phyloP scores from a whole-genome alignment of 2,888 invertebrate genomes.

The Limenitis camilla region DNA sequence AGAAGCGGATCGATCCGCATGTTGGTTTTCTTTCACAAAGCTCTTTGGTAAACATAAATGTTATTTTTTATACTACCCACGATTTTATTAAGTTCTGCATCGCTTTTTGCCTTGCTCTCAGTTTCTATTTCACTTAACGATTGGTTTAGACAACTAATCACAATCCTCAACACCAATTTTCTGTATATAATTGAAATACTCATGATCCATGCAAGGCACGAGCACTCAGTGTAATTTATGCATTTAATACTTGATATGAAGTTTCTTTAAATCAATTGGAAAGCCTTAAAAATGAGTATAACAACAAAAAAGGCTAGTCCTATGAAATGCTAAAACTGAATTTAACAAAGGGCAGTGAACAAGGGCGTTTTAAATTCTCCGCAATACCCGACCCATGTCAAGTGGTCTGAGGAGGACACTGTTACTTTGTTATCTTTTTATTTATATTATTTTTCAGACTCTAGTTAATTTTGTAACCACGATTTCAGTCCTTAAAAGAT shows the following conservation, averaged over 20 bases:
- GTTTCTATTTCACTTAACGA: no score
- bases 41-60: background rate
- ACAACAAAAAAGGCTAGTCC: conserved; percentile 1
- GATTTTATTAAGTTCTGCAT: background rate
- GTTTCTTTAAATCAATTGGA: background rate
- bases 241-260: no score
- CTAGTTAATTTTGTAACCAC: background rate
- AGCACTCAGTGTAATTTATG: no score
- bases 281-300: background rate
- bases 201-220: no score
- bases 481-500: background rate
- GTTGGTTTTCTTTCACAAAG: background rate
- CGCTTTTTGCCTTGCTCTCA: no score
- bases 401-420: conserved; percentile 8
- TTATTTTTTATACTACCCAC: background rate
- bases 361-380: conserved; percentile 11
- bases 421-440: conserved; percentile 9
- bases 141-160: background rate
- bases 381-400: conserved; percentile 13
- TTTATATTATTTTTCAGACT: background rate
- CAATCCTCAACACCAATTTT: no score
- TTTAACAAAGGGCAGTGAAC: conserved; percentile 4
- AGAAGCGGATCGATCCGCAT: conserved; percentile 2
- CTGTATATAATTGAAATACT: no score
- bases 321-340: background rate